phyloP scores from a whole-genome alignment of 2,888 invertebrate species.

The Strigamia maritima region DNA sequence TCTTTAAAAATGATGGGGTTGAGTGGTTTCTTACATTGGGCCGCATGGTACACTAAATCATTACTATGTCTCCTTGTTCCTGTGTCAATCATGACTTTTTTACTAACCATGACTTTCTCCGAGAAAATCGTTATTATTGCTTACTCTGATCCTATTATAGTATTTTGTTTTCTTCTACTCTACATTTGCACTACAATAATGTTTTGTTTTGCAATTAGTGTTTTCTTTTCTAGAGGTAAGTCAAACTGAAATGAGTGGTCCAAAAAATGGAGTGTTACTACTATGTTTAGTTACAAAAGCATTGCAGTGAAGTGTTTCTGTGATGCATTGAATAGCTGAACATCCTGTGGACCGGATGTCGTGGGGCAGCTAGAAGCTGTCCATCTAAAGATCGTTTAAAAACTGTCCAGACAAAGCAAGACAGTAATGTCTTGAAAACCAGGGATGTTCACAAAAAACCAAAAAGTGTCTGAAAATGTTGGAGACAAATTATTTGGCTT shows the following conservation, averaged over 20 bases:
- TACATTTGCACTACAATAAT: slow-evolving; percentile 69
- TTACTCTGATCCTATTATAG: slow-evolving; percentile 62
- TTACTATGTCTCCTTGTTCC: slow-evolving; percentile 66
- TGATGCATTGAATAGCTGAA: too few relatives aligned
- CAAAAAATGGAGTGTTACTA: too few relatives aligned
- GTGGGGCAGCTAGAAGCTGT: too few relatives aligned
- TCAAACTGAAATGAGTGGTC: slow-evolving; percentile 45
- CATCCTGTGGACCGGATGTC: too few relatives aligned
- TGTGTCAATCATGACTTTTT: slow-evolving; percentile 55
- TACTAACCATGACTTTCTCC: slow-evolving; percentile 46
- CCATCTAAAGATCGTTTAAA: too few relatives aligned
- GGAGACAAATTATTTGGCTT: too few relatives aligned
- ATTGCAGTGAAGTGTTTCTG: too few relatives aligned
- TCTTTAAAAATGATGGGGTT: slow-evolving; percentile 90
- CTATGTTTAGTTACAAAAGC: too few relatives aligned
- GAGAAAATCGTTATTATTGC: slow-evolving; percentile 64
- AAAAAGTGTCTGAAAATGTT: too few relatives aligned
- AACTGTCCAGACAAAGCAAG: too few relatives aligned
- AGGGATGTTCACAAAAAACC: too few relatives aligned
- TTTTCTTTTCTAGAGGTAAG: slow-evolving; percentile 74
- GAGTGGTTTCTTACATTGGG: slow-evolving; percentile 77
- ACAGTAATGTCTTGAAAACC: too few relatives aligned
- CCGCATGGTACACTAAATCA: slow-evolving; percentile 78
- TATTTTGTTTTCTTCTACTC: slow-evolving; percentile 68
- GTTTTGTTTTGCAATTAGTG: slow-evolving; percentile 75